phyloP scores from a whole-genome alignment of 2,113 vertebrate genomes.

The Phyllostomus discolor region DNA sequence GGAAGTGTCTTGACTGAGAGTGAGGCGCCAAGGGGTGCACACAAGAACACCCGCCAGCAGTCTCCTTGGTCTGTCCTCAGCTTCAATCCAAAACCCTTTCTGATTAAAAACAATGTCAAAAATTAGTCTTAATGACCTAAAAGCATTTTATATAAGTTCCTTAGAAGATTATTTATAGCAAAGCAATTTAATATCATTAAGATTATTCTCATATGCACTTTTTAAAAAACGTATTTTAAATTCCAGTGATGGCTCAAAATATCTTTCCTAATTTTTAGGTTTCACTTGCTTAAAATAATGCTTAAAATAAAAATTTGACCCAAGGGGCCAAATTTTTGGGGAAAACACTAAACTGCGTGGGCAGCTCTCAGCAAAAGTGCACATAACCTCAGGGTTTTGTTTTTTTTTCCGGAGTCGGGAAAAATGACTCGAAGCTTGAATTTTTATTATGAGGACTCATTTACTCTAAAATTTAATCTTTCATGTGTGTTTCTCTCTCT shows the following conservation, averaged over 20 bases:
- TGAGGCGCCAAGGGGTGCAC: too few species aligned
- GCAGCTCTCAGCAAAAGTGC: not conserved
- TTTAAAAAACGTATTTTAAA: conserved; percentile 21
- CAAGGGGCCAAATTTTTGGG: not conserved
- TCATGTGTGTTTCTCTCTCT: too few species aligned
- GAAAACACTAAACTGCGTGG: not conserved
- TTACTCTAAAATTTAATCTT: not conserved
- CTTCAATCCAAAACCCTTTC: not conserved
- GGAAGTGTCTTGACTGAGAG: not conserved
- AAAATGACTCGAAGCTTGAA: not conserved
- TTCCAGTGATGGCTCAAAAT: conserved; percentile 31
- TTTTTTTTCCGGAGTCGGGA: not conserved
- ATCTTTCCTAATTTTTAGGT: conserved; percentile 26
- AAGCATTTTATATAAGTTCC: conserved; percentile 50
- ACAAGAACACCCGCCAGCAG: fast-evolving
- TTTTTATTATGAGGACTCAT: not conserved
- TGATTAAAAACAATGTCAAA: conserved; percentile 48
- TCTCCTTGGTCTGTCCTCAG: not conserved
- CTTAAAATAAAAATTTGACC: conserved; percentile 23
- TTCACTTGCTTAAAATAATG: conserved; percentile 38
- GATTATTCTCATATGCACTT: conserved; percentile 39
- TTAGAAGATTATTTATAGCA: conserved; percentile 60
- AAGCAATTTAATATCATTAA: conserved; percentile 51
- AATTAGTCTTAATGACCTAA: conserved; percentile 51
- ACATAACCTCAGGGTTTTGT: not conserved